A percentile compares a stretch with the other conserved stretches of the same genome.
Evolutionary conservation across 2,113 vertebrate genomes (phyloP).

Genomic region (Lanius ludovicianus): DNA sequence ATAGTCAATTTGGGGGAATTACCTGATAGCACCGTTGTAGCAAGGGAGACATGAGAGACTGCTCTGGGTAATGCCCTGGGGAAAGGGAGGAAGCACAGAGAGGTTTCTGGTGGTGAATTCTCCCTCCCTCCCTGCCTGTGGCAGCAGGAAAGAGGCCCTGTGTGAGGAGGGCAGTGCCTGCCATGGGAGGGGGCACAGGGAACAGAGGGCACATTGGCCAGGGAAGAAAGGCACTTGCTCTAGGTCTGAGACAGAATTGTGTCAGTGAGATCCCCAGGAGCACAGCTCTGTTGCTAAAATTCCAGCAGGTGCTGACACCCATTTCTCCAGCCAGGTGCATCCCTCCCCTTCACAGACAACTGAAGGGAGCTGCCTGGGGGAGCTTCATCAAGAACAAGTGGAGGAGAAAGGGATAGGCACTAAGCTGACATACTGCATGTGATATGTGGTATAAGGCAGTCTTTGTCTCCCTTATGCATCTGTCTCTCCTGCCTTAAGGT

Average conservation of each 20-base stretch:
- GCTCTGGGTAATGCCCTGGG: not conserved
- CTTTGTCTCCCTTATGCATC: not conserved
- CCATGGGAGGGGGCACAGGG: not conserved
- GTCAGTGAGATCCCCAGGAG: not conserved
- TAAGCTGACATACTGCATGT: fast-evolving
- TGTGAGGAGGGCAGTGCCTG: not conserved
- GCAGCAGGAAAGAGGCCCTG: not conserved
- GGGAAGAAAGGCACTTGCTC: not conserved
- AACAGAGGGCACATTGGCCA: fast-evolving
- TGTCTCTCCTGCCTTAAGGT: not conserved
- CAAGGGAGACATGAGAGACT: not conserved
- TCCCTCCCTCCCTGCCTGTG: not conserved
- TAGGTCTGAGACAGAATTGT: not conserved
- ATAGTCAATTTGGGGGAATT: not conserved
- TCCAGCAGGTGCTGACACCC: not conserved
- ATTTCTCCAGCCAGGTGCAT: not conserved
- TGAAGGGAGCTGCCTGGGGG: not conserved
- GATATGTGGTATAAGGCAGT: not conserved
- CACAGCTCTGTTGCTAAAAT: not conserved
- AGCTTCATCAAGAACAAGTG: not conserved
- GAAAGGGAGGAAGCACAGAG: not conserved
- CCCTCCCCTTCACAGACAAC: not conserved
- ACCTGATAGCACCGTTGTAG: not conserved
- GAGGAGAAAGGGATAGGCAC: not conserved
- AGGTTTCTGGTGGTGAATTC: not conserved